phyloP scores from a whole-genome alignment of 1,140 invertebrate genomes.

The Drosophila grimshawi region DNA sequence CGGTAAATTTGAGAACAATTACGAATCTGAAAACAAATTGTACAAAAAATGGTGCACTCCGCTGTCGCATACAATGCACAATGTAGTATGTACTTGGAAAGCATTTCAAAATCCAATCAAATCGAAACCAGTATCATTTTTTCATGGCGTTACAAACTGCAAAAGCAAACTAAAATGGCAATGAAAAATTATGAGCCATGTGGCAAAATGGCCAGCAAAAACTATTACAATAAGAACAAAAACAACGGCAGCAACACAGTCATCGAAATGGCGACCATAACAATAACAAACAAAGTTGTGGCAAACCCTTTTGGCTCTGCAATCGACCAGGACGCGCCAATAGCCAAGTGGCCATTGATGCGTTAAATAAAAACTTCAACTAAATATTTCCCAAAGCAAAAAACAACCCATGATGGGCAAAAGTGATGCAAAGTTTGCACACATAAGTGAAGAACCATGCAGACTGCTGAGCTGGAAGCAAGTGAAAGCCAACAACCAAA shows the following conservation, averaged over 20 bases:
- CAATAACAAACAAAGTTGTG: constrained; percentile 38
- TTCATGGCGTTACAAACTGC: constrained; percentile 40
- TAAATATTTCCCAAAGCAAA: constrained; percentile 67
- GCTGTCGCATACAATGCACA: constrained; percentile 47
- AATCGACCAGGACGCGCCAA: constrained; percentile 39
- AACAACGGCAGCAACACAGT: background rate
- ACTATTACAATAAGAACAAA: constrained; percentile 29
- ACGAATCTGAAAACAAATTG: background rate
- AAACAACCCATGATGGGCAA: constrained; percentile 50
- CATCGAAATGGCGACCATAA: constrained; percentile 6
- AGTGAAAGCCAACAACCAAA: constrained; percentile 51
- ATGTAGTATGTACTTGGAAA: constrained; percentile 50
- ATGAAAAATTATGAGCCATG: constrained; percentile 79
- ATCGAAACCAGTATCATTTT: constrained; percentile 71
- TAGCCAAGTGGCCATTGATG: constrained; percentile 69
- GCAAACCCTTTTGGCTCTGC: constrained; percentile 43
- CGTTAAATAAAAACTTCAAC: constrained; percentile 77
- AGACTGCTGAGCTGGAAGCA: background rate
- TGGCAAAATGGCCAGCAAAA: constrained; percentile 37
- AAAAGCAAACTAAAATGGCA: constrained; percentile 55
- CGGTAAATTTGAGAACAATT: constrained; percentile 55
- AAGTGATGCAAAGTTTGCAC: constrained; percentile 64
- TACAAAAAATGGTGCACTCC: too few relatives aligned
- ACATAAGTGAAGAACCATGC: background rate
- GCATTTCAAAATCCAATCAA: constrained; percentile 76